Base-by-base conservation (phyloP, 2,888 invertebrate species). In the Epirrhoe tristata region DNA sequence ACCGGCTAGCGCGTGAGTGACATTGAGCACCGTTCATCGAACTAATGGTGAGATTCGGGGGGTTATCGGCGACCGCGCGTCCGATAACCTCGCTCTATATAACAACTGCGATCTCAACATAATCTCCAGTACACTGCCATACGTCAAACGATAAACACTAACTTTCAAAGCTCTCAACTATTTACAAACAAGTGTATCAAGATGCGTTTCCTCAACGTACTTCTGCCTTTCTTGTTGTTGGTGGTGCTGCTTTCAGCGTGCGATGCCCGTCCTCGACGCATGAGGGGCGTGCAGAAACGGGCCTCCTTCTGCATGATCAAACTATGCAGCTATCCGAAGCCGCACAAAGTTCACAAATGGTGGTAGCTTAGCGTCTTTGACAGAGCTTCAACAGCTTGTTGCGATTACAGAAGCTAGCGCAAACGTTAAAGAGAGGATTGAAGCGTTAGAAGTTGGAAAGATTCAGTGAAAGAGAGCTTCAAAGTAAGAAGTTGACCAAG, bases 21-120 rank as follows among this genome's bases (percentile, higher is more conserved):
- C 91, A 92, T 93, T 92, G 92, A 85, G 77, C 66, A 67, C 71
- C 91, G 90, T 91, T 93, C 92, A 92, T 90, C 91, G 93, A 93
- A 91, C 93, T 81, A 58, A 56, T 83, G 84, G 84, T 85, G 75
- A 79, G 79, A 83, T 91, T 91, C 58, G 89, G 87, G 74, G 84
- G 86, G 88, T 89, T 90, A 91, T 91, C 91, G 77, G 72, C 36
- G 68, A 69, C 81, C 91, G 90, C 93, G 90, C 90, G 91, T 89
- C 51, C 79, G 93, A 93, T 93, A 91, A 89, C 90, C 90, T 75
- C 72, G 67, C 71, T 75, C 73, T 77, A 81, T 91, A 91, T 90
- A 93, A 86, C 88, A 84, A 78, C 74, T 80, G 76, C 78, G 75
- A 74, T 80, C 83, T 79, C 66, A 72, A 74, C 72, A 50, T 71